A percentile compares a stretch with the other conserved stretches of the same genome.
phyloP scores from a whole-genome alignment of 2,888 invertebrate species.

The Nemurella pictetii region DNA sequence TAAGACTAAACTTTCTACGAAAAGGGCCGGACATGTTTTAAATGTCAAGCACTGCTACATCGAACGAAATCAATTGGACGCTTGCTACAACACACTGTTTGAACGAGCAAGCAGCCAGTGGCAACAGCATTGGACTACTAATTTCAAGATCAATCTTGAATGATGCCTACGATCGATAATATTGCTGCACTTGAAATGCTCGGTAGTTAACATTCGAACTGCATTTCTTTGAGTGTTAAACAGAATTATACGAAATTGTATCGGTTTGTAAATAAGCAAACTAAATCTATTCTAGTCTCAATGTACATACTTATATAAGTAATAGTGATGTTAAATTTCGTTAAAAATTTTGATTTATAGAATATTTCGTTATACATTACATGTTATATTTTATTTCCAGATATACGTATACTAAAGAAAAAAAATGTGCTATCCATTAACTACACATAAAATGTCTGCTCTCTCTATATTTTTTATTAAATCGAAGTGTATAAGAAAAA shows the following conservation, averaged over 20 bases:
- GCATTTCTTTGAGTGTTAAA: neutral
- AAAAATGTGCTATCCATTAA: constrained; percentile 13
- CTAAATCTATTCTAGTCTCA: constrained; percentile 24
- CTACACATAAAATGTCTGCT: constrained; percentile 23
- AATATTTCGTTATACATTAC: neutral
- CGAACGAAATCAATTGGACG: no score
- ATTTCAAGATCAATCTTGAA: neutral
- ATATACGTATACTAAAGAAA: constrained; percentile 28
- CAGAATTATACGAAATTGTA: neutral
- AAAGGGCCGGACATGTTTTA: neutral
- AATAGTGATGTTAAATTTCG: constrained; percentile 21
- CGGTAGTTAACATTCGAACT: neutral
- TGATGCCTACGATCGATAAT: neutral
- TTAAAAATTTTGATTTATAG: neutral
- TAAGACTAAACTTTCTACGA: neutral
- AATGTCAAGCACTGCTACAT: neutral
- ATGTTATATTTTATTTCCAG: constrained; percentile 24
- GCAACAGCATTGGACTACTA: neutral
- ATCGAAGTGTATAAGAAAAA: neutral
- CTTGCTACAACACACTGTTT: no score
- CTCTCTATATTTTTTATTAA: constrained; percentile 32
- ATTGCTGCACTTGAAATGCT: neutral
- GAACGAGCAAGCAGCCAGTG: neutral
- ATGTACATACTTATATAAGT: constrained; percentile 16
- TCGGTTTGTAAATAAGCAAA: constrained; percentile 16